Percentiles rank a stretch among this genome's conserved stretches.
Evolutionary conservation across 2,888 invertebrate species (phyloP).

Genomic region (Leptinotarsa juncta): DNA sequence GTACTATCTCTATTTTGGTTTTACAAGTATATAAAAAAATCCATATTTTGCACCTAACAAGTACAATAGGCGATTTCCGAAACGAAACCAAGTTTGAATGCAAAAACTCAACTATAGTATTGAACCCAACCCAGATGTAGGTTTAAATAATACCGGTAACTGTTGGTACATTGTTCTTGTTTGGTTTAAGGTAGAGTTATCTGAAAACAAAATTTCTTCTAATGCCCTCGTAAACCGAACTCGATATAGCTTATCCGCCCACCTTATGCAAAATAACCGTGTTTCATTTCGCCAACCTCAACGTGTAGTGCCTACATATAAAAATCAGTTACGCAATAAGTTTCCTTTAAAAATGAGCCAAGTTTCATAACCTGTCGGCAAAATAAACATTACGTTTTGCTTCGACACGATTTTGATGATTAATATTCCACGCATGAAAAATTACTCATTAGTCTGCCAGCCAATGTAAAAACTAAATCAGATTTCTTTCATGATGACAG

Average conservation of each 20-base stretch:
- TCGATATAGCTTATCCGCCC: conserved; percentile 14
- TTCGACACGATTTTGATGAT: neutral
- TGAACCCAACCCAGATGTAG: neutral
- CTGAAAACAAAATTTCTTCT: neutral
- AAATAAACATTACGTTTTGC: conserved; percentile 7
- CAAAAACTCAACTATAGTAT: neutral
- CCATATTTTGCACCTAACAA: no score
- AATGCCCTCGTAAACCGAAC: conserved; percentile 2
- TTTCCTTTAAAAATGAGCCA: conserved; percentile 17
- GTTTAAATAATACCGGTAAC: neutral
- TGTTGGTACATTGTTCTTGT: neutral
- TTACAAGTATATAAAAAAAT: no score
- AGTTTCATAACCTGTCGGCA: conserved; percentile 16
- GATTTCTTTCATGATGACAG: neutral
- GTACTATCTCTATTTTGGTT: no score
- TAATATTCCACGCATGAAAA: neutral
- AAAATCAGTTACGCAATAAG: conserved; percentile 11
- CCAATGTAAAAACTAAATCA: neutral
- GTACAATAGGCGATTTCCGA: no score
- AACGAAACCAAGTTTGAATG: neutral
- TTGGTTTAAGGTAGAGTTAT: neutral
- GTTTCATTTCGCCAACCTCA: conserved; percentile 25
- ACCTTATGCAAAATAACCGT: conserved; percentile 19
- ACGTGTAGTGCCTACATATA: conserved; percentile 16
- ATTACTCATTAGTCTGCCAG: neutral